phyloP scores from a whole-genome alignment of 1,140 invertebrate genomes.

The Akabosia matsudoensis region DNA sequence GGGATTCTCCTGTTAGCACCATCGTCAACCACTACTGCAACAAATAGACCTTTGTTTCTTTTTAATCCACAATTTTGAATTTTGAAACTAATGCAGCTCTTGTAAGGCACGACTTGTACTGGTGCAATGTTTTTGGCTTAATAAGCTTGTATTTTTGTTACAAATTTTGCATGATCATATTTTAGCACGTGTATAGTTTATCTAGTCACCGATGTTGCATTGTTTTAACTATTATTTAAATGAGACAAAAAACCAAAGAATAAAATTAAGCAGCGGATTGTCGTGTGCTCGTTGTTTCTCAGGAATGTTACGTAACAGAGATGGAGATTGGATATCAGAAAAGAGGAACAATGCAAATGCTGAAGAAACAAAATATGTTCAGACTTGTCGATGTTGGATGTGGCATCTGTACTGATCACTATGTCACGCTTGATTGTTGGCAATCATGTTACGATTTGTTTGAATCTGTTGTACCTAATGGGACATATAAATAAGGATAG shows the following conservation, averaged over 20 bases:
- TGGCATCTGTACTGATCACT: background rate
- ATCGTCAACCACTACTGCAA: background rate
- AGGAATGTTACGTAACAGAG: background rate
- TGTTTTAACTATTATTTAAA: background rate
- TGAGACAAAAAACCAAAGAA: background rate
- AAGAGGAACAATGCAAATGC: background rate
- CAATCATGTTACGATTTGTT: background rate
- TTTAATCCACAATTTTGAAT: slow-evolving; percentile 5
- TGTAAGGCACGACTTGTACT: background rate
- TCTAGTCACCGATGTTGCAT: too few relatives aligned
- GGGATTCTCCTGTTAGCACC: background rate
- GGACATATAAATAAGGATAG: too few relatives aligned
- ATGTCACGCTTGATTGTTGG: background rate
- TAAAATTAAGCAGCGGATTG: background rate
- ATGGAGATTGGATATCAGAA: background rate
- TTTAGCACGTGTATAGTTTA: background rate
- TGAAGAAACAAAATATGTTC: background rate
- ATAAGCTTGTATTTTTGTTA: background rate
- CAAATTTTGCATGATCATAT: background rate
- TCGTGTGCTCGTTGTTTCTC: background rate
- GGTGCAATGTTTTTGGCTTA: background rate
- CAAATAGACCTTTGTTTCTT: background rate
- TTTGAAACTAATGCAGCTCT: background rate
- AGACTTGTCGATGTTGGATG: too few relatives aligned
- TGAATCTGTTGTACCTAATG: background rate